Percentiles rank a stretch among this genome's conserved stretches.
Evolutionary conservation across 2,797 vertebrate species (phyloP).

Genomic region (Urocyon cinereoargenteus): DNA sequence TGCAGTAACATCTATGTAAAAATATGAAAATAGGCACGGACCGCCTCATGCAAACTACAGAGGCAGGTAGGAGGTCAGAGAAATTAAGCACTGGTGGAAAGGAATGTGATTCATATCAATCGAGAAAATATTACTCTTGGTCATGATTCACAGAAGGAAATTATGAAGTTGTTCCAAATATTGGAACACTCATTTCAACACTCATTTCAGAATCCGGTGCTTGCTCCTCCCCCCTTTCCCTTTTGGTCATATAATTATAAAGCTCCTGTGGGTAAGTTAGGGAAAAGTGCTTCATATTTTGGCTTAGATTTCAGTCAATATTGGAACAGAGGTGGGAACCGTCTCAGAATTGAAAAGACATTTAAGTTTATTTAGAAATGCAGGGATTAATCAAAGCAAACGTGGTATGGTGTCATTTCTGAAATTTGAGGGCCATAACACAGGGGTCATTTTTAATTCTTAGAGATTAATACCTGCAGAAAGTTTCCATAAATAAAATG

Average conservation of each 20-base stretch:
- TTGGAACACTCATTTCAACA: neutral
- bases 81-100: neutral
- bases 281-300: neutral
- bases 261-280: neutral
- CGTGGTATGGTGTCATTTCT: rapidly evolving
- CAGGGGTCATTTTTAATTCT: constrained; percentile 10
- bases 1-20: neutral
- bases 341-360: neutral
- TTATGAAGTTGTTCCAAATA: neutral
- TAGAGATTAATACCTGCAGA: constrained; percentile 42
- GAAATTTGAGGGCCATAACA: neutral
- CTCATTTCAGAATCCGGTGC: neutral
- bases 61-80: neutral
- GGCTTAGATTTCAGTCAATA: neutral
- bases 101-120: neutral
- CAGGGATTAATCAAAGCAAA: neutral
- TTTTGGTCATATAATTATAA: neutral
- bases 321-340: neutral
- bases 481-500: constrained; percentile 69
- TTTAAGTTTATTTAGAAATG: neutral
- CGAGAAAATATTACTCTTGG: neutral
- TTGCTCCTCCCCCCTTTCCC: too few relatives aligned
- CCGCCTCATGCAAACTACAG: neutral
- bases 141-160: neutral
- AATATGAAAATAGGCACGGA: neutral